Evolutionary conservation across 2,113 vertebrate species (phyloP), one percentile per base, ranked within the genome.

Genomic region (Planiliza haematocheilus): DNA sequence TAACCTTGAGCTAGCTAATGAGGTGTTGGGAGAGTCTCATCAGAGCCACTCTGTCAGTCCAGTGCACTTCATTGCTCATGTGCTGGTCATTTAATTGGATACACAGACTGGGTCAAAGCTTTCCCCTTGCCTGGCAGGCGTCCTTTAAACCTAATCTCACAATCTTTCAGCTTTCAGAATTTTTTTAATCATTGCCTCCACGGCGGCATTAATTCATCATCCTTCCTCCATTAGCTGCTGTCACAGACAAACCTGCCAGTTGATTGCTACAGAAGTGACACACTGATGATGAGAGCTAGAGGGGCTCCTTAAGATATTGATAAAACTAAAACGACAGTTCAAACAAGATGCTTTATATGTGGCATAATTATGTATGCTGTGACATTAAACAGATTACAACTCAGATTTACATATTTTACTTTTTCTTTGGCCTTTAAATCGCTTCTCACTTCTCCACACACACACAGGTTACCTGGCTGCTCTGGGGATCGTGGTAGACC

Each of bases 401-500:
- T 39, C 17, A 38, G 34, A n/a, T 39, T 18, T 30, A 5, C 2
- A 36, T 64, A 50, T 50, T 38, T 21, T 6, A 48, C 21, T 53
- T 51, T 63, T 55, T 30, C 17, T 16, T 43, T 45, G 13, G 46
- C 36, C 17, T 9, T 56, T 49, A 12, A 41, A 42, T 46, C 59
- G 13, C 36, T 16, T 20, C n/a, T 51, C 51, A 9, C 17, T 5
- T 37, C 24, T 7, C 17, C 13, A 37, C 43, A 37, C 18, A 55
- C 3, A 52, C n/a, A 24, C 8, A 55, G 0, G 21, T 37, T 91
- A 97, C 93, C 91, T 94, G 94, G 81, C 95, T 95, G 73, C 93
- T 97, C 87, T 95, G 95, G 86, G 94, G 92, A n/a, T 94, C 93
- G 9, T 95, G 84, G 86, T 79, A 86, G 49, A 94, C 86, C 0